Conservation (phyloP, 2,797 vertebrate species). For the Molossus molossus region DNA sequence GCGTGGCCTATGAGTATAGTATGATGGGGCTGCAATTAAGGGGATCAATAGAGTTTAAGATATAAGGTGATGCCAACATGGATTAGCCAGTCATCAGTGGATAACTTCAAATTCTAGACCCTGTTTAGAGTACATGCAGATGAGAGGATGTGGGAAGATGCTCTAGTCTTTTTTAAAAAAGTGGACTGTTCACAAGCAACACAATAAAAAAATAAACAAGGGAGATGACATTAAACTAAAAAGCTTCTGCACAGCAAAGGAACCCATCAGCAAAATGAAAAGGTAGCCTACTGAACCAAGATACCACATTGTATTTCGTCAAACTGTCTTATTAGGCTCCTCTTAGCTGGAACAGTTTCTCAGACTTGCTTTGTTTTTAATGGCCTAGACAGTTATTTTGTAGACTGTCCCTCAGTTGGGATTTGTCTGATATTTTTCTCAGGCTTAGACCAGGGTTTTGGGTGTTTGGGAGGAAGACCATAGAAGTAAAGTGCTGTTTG, state of each 20-base stretch:
- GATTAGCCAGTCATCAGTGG: not conserved
- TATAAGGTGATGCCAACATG: not conserved
- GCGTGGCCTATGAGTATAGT: not conserved
- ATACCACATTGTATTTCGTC: not conserved
- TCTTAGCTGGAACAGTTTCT: not conserved
- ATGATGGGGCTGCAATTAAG: not conserved
- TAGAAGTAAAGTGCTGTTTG: not conserved
- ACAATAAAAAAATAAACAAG: not conserved
- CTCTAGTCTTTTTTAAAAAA: not conserved
- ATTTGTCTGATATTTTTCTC: not conserved
- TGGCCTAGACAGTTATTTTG: not conserved
- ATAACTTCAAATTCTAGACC: slow-evolving; percentile 18
- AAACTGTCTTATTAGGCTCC: not conserved
- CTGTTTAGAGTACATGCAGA: not conserved
- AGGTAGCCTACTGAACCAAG: not conserved
- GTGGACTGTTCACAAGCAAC: not conserved
- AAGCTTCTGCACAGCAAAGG: not conserved
- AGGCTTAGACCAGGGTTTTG: not conserved
- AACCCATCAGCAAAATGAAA: not conserved
- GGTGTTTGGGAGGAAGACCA: not conserved
- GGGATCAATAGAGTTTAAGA: not conserved
- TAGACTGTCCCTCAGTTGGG: not conserved
- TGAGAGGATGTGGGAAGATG: not conserved
- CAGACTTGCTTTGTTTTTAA: not conserved
- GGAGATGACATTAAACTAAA: not conserved